phyloP scores from a whole-genome alignment of 1,140 invertebrate genomes.

The Schlechtendalia chinensis region DNA sequence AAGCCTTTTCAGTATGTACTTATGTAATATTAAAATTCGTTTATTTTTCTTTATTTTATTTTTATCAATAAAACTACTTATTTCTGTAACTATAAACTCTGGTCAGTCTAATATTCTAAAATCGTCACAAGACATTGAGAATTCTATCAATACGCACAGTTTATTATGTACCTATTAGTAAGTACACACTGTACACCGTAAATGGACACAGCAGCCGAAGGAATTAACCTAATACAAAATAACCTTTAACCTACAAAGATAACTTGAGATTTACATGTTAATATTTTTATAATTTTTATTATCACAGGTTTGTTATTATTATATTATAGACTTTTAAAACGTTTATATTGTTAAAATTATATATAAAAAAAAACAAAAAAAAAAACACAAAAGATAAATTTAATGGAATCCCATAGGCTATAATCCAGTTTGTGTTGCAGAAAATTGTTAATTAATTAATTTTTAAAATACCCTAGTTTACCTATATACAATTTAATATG shows the following conservation, averaged over 20 bases:
- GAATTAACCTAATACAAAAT: background rate
- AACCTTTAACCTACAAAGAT: conserved; percentile 29
- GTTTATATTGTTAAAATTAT: conserved; percentile 5
- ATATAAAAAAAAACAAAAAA: no score
- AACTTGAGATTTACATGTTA: background rate
- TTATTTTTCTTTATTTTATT: no score
- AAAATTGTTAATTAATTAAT: background rate
- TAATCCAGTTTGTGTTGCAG: no score
- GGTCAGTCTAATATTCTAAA: no score
- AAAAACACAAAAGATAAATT: background rate
- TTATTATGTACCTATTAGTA: background rate
- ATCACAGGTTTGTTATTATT: conserved; percentile 46
- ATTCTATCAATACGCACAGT: no score
- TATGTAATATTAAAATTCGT: no score
- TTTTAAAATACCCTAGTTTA: conserved; percentile 28
- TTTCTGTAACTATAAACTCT: no score
- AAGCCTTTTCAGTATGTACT: background rate
- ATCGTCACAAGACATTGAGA: no score
- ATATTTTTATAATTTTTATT: conserved; percentile 20
- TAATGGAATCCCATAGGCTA: no score
- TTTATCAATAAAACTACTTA: no score
- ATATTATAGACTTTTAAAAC: conserved; percentile 9
- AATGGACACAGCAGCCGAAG: background rate
- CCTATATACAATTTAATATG: conserved; percentile 23
- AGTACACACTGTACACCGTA: background rate